phyloP scores from a whole-genome alignment of 2,888 invertebrate genomes.

The Cyaniris semiargus region DNA sequence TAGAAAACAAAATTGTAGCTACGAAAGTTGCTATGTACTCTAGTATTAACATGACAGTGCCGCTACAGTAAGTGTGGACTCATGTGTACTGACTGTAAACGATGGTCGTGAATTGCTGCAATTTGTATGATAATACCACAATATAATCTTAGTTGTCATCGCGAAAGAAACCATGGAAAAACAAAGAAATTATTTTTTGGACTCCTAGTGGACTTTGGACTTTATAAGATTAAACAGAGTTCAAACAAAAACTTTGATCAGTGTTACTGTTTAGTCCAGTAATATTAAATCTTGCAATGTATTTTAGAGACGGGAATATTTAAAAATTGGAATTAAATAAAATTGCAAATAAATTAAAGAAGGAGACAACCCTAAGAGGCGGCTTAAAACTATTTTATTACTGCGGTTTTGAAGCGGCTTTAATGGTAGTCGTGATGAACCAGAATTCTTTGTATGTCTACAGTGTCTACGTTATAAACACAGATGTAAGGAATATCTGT shows the following conservation, averaged over 20 bases:
- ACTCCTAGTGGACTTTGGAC: neutral
- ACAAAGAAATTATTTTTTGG: neutral
- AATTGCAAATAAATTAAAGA: neutral
- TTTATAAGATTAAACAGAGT: neutral
- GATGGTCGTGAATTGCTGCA: neutral
- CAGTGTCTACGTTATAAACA: neutral
- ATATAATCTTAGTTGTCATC: neutral
- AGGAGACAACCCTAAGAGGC: slow-evolving; percentile 1
- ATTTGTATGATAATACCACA: neutral
- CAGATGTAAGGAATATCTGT: neutral
- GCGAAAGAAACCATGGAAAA: neutral
- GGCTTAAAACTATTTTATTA: slow-evolving; percentile 27
- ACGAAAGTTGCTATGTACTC: neutral
- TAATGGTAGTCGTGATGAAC: slow-evolving; percentile 21
- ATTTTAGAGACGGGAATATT: neutral
- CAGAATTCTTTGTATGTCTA: slow-evolving; percentile 1
- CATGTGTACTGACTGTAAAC: slow-evolving; percentile 11
- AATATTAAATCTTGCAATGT: neutral
- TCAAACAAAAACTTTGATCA: too few relatives aligned
- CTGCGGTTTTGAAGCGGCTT: slow-evolving; percentile 22
- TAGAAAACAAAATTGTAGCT: neutral
- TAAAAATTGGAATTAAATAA: neutral
- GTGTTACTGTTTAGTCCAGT: neutral
- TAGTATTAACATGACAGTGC: neutral
- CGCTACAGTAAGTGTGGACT: slow-evolving; percentile 5